Conservation (phyloP, 2,888 invertebrate species). For the Arctia plantaginis region DNA sequence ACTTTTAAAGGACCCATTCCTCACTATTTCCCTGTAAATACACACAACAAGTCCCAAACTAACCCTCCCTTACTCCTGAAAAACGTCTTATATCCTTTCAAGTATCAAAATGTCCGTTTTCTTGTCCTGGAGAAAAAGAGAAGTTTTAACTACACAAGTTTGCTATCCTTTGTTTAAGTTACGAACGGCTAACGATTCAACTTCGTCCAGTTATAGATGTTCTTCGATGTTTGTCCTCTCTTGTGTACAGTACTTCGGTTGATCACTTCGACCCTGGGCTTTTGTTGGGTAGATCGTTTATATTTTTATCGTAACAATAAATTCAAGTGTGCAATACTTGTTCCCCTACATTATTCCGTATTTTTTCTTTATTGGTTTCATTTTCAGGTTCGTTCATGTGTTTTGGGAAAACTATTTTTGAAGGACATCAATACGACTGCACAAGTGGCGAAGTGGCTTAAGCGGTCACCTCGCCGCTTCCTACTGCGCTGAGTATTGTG, state of each 20-base stretch:
- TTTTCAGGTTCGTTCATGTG: background rate
- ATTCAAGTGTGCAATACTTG: background rate
- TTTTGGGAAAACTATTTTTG: background rate
- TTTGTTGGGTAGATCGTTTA: background rate
- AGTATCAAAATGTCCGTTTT: constrained; percentile 15
- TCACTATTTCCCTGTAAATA: background rate
- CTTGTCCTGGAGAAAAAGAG: constrained; percentile 36
- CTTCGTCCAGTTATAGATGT: constrained; percentile 43
- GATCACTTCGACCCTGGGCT: constrained; percentile 22
- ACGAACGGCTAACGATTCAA: constrained; percentile 60
- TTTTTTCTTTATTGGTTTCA: background rate
- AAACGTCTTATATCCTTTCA: constrained; percentile 11
- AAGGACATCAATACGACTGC: too few species aligned
- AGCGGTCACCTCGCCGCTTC: too few species aligned
- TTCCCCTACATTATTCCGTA: background rate
- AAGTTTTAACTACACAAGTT: constrained; percentile 57
- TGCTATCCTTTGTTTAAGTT: constrained; percentile 57
- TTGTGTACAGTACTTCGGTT: constrained; percentile 29
- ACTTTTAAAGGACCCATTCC: background rate
- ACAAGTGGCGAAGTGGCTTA: too few species aligned
- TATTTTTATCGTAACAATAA: constrained; percentile 4
- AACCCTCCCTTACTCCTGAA: background rate
- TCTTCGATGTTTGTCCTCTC: constrained; percentile 48
- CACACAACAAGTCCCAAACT: constrained; percentile 7
- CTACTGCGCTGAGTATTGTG: too few species aligned